Conservation (phyloP, 2,113 vertebrate species). For the Pampusana beccarii region DNA sequence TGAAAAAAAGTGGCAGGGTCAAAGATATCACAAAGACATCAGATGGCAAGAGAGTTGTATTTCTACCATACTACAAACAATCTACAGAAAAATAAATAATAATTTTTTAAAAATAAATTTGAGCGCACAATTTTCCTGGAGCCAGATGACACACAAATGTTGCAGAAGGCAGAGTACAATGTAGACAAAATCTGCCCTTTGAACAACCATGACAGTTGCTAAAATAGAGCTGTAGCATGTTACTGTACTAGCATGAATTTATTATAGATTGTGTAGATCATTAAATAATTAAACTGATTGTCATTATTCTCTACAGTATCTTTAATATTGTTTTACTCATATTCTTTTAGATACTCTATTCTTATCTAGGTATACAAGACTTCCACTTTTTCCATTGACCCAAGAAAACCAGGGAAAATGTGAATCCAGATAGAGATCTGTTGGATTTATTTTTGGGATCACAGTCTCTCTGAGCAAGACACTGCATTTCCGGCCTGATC, state of each 20-base stretch:
- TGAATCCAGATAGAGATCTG: not conserved
- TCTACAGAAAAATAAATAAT: not conserved
- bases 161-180: not conserved
- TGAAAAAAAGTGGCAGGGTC: not conserved
- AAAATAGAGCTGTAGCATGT: not conserved
- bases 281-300: not conserved
- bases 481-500: not conserved
- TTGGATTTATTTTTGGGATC: not conserved
- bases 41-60: not conserved
- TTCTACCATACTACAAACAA: not conserved
- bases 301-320: not conserved
- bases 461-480: not conserved
- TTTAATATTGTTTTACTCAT: not conserved
- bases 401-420: not conserved
- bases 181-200: not conserved
- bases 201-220: not conserved
- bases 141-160: not conserved
- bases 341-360: not conserved
- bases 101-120: not conserved
- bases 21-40: not conserved
- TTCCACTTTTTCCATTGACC: not conserved
- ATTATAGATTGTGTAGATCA: not conserved
- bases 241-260: not conserved
- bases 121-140: not conserved
- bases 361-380: not conserved